phyloP scores from a whole-genome alignment of 2,113 vertebrate species.

The Microcebus tavaratra region DNA sequence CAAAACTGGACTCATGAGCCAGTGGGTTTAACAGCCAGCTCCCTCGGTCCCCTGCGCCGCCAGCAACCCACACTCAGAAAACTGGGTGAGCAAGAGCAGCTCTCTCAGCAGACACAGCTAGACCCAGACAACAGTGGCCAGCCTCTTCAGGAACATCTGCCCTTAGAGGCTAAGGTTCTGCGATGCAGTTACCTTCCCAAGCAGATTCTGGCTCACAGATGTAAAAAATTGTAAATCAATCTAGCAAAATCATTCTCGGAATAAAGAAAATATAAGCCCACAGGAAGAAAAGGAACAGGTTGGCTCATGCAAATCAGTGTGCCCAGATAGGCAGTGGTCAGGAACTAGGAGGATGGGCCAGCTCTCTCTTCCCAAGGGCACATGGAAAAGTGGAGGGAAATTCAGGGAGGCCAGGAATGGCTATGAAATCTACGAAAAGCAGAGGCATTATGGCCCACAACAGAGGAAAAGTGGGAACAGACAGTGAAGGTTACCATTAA shows the following conservation, averaged over 20 bases:
- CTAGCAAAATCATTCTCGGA: not conserved
- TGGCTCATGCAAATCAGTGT: not conserved
- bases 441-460: not conserved
- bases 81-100: too few relatives aligned
- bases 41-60: not conserved
- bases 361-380: not conserved
- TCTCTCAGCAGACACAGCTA: not conserved
- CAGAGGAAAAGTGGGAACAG: not conserved
- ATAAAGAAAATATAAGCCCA: conserved; percentile 37
- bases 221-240: not conserved
- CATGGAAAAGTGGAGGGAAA: not conserved
- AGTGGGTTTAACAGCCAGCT: not conserved
- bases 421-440: not conserved
- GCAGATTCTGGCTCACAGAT: not conserved
- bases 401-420: not conserved
- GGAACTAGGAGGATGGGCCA: not conserved
- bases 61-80: not conserved
- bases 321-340: not conserved
- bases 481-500: not conserved
- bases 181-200: not conserved
- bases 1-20: not conserved
- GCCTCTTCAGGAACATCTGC: not conserved
- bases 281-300: not conserved
- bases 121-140: too few relatives aligned
- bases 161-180: not conserved